Conservation (phyloP, 2,888 invertebrate genomes). For the Cenopis cana region DNA sequence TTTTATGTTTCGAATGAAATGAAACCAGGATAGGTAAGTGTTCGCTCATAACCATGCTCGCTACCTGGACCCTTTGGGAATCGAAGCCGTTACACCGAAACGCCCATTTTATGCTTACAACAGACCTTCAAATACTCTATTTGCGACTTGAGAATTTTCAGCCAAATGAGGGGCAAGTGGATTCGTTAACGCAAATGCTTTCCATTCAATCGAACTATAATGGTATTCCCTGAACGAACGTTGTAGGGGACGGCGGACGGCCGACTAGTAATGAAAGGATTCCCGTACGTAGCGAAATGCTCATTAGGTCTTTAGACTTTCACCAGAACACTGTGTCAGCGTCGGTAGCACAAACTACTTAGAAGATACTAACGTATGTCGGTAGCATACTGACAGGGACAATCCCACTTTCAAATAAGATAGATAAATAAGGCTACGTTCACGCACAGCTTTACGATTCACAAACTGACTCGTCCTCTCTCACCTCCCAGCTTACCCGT, state of each 20-base stretch:
- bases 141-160: conserved; percentile 51
- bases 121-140: conserved; percentile 42
- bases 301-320: conserved; percentile 11
- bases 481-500: no score
- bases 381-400: neutral
- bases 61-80: conserved; percentile 27
- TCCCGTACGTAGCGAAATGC: conserved; percentile 36
- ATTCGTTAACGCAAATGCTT: conserved; percentile 62
- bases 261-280: conserved; percentile 43
- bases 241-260: conserved; percentile 35
- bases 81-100: conserved; percentile 37
- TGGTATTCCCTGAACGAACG: conserved; percentile 58
- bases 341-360: no score
- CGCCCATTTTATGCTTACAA: conserved; percentile 51
- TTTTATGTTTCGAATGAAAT: conserved; percentile 27
- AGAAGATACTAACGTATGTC: no score
- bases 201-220: conserved; percentile 60
- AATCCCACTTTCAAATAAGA: neutral
- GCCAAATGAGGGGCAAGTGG: conserved; percentile 54
- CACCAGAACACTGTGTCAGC: neutral
- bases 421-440: no score
- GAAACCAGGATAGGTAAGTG: conserved; percentile 34
- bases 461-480: no score
- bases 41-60: conserved; percentile 24
- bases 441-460: no score